Percentiles rank a stretch among this genome's conserved stretches.
Conservation (phyloP, 1,140 invertebrate species). For the Steinernema khuongi region DNA sequence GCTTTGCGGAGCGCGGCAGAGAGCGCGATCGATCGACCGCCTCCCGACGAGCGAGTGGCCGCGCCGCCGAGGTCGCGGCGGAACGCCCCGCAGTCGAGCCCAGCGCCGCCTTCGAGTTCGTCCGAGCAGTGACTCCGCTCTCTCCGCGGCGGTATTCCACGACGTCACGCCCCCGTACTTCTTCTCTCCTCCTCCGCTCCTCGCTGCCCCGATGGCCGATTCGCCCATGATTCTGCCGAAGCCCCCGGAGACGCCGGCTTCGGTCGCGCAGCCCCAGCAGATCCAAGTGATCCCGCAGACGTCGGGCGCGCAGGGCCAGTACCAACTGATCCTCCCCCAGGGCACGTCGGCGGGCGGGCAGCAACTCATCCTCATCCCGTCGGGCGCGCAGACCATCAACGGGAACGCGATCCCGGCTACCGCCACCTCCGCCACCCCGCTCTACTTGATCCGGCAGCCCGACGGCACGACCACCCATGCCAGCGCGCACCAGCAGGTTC, state of each 20-base stretch:
- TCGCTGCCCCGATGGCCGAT: neutral
- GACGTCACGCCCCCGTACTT: neutral
- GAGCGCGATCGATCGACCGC: neutral
- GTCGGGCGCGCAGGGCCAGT: neutral
- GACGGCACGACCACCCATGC: neutral
- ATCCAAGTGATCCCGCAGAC: slow-evolving; percentile 22
- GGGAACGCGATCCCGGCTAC: neutral
- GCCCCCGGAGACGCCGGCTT: neutral
- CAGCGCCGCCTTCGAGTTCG: no score
- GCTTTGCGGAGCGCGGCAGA: no score
- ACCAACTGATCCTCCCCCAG: slow-evolving; percentile 26
- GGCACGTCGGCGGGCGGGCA: neutral
- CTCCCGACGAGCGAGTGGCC: neutral
- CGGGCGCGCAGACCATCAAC: neutral
- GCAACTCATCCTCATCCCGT: neutral
- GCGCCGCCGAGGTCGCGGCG: neutral
- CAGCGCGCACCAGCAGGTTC: slow-evolving; percentile 23
- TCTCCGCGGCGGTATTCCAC: neutral
- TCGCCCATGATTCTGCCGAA: slow-evolving; percentile 8
- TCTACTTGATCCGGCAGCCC: slow-evolving; percentile 21
- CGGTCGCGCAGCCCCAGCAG: slow-evolving; percentile 24
- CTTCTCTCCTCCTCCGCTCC: neutral
- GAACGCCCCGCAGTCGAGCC: neutral
- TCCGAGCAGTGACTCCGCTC: neutral
- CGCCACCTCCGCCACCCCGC: neutral